Percentiles rank a stretch among this genome's conserved stretches.
Evolutionary conservation across 2,113 vertebrate genomes (phyloP).

Genomic region (Chrysemys picta): DNA sequence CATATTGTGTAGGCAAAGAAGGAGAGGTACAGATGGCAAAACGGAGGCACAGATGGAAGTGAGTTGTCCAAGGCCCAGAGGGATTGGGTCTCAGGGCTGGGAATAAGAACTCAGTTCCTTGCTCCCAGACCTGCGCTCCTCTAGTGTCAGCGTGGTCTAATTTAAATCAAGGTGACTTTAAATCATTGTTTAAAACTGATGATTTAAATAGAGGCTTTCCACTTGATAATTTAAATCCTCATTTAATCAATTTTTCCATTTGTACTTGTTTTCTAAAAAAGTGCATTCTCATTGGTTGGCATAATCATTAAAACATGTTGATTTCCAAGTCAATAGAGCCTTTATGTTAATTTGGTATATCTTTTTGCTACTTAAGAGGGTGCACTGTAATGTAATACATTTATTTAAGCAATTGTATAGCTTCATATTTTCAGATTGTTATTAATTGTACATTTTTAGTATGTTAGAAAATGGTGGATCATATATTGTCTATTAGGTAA

Average conservation of each 20-base stretch:
- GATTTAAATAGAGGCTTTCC: too few species aligned
- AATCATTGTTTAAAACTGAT: background rate
- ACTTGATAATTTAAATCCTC: background rate
- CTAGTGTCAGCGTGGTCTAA: background rate
- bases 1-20: background rate
- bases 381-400: background rate
- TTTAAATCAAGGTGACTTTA: background rate
- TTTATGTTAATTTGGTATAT: background rate
- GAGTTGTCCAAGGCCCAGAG: background rate
- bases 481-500: background rate
- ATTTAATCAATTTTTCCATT: background rate
- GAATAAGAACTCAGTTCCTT: background rate
- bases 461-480: background rate
- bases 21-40: background rate
- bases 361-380: background rate
- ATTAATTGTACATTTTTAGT: background rate
- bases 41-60: background rate
- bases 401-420: background rate
- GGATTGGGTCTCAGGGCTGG: background rate
- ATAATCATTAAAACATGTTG: background rate
- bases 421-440: background rate
- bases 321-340: background rate
- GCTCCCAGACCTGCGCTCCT: background rate
- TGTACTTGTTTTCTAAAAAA: background rate
- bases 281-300: background rate